Conservation (phyloP, 2,797 vertebrate genomes). For the Babyrousa celebensis region DNA sequence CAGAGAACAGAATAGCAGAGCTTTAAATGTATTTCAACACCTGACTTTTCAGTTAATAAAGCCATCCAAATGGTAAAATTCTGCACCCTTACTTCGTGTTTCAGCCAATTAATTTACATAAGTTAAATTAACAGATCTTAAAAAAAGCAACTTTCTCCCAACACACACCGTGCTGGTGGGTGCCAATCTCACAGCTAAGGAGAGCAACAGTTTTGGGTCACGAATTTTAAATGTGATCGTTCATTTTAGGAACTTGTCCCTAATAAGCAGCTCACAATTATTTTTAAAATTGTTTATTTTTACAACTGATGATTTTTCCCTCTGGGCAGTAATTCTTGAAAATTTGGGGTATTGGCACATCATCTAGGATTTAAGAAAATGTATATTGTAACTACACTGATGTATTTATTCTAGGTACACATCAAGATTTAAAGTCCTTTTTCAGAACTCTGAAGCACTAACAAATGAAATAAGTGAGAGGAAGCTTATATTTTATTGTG, state of each 20-base stretch:
- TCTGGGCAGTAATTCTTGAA: conserved; percentile 63
- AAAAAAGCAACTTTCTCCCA: conserved; percentile 83
- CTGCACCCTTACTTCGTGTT: conserved; percentile 84
- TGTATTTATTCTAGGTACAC: conserved; percentile 47
- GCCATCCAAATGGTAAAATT: conserved; percentile 86
- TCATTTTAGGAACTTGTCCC: conserved; percentile 78
- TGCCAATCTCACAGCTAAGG: conserved; percentile 81
- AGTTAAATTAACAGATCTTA: conserved; percentile 90
- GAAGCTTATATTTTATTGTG: neutral
- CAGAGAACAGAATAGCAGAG: conserved; percentile 89
- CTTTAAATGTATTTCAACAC: conserved; percentile 90
- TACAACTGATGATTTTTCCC: neutral
- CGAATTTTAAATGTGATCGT: conserved; percentile 87
- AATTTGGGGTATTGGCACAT: conserved; percentile 56
- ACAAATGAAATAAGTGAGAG: conserved; percentile 49
- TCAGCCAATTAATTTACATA: conserved; percentile 90
- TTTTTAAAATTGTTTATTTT: conserved; percentile 66
- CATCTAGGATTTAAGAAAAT: conserved; percentile 32
- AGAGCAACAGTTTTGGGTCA: conserved; percentile 84
- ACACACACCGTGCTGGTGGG: conserved; percentile 70
- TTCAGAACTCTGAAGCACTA: conserved; percentile 17
- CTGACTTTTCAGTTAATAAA: conserved; percentile 91
- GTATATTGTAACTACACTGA: neutral
- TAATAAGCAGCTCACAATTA: conserved; percentile 73
- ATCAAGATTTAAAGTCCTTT: conserved; percentile 19